Percentiles rank a stretch among this genome's conserved stretches.
Evolutionary conservation across 92 coral and sea anemone species (phyloP).

Genomic region (Phenganax stokvisi): DNA sequence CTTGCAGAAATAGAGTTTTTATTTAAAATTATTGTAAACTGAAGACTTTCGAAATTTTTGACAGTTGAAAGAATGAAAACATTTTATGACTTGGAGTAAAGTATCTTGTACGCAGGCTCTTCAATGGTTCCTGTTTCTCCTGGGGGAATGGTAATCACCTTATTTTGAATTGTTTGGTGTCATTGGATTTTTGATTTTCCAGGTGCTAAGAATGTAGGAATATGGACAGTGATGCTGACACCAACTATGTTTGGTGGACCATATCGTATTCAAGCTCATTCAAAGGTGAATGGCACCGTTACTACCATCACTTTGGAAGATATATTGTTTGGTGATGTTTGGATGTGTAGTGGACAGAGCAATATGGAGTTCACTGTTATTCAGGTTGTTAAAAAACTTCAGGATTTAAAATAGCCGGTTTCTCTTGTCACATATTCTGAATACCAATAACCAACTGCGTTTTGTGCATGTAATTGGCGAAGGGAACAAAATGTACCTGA

Average conservation of each 20-base stretch:
- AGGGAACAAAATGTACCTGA: no score
- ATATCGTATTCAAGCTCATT: constrained; percentile 56
- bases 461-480: not conserved
- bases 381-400: constrained; percentile 50
- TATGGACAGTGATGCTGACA: constrained; percentile 70
- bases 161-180: no score
- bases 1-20: not conserved
- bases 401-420: not conserved
- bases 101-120: no score
- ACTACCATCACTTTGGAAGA: constrained; percentile 51
- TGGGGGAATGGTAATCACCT: no score
- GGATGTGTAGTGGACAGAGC: constrained; percentile 99
- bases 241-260: constrained; percentile 80
- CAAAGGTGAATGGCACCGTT: constrained; percentile 52
- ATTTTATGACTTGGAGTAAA: no score
- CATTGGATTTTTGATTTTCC: not conserved
- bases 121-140: no score
- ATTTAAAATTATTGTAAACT: not conserved
- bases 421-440: not conserved
- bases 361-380: constrained; percentile 84
- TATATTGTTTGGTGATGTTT: constrained; percentile 93
- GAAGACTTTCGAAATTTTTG: not conserved
- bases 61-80: no score
- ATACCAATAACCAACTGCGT: not conserved
- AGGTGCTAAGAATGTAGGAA: constrained; percentile 53